Evolutionary conservation across 2,797 vertebrate species (phyloP), one percentile per base, ranked within the genome.

Genomic region (Stomatorhinus walkeri): DNA sequence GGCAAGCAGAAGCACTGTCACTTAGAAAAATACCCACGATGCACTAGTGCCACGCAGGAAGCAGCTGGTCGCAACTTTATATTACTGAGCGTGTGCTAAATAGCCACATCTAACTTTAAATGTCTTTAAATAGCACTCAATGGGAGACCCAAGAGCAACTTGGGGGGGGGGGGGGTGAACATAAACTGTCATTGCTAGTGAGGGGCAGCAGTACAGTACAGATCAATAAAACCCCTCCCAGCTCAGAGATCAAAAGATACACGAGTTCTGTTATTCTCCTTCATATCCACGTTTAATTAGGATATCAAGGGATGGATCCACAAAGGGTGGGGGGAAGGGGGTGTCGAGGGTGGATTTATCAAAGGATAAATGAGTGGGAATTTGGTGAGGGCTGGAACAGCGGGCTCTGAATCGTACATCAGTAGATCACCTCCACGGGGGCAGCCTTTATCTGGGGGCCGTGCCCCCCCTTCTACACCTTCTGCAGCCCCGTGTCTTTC

Each of bases 1-100:
- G 93, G 91, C 96, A 95, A 96, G 96, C 96, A 94, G 94, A 87
- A 89, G 90, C 91, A 91, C 90, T 89, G 94, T 94, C 94, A 95
- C 93, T 97, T 97, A 95, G 95, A 93, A 95, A 96, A 97, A 97
- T 93, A 91, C 48, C 72, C 72, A 79, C 72, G 6, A 46, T 93
- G 81, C 56, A 89, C 89, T 89, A 89, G 88, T 89, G 93, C 91
- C 88, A 88, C 85, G 43, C 28, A 46, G 56, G 16, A 28, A 32
- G 10, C 24, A 56, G 16, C 48, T 32, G 48, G 28, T 52, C 22
- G 14, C 56, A 86, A 32, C 43, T 46, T 64, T 61, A 10, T 48
- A 28, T 86, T 46, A 51, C 32, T 54, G 24, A 89, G 46, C 9
- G 19, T 54, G 19, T 5, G 28, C 84, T 72, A 86, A 36, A 76